These are phyloP conservation scores for Pseudochromis fuscus DNA, from an alignment of 2,797 vertebrate species.

Conservation along the genomic window DNA sequence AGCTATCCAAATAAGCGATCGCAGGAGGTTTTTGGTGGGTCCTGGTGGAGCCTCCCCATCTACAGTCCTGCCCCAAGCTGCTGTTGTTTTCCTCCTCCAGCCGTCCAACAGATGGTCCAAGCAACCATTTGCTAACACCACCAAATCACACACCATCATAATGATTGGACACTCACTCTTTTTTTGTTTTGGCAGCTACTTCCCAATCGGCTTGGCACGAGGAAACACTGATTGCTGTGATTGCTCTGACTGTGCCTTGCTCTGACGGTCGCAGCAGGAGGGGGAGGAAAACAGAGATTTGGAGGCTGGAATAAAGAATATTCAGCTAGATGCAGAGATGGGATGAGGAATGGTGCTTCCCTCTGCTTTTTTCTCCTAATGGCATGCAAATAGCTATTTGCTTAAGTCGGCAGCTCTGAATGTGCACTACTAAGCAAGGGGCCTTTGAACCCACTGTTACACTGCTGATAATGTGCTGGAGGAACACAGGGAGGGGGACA, in stretches of 20 bases:
- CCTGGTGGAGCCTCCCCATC: conserved; percentile 50
- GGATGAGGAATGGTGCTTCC: conserved; percentile 72
- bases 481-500: conserved; percentile 55
- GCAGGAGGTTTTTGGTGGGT: conserved; percentile 5
- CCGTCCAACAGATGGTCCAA: conserved; percentile 73
- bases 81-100: conserved; percentile 71
- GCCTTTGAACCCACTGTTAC: conserved; percentile 73
- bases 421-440: conserved; percentile 75
- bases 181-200: conserved; percentile 78
- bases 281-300: conserved; percentile 60
- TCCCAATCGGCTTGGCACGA: conserved; percentile 74
- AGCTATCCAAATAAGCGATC: conserved; percentile 51
- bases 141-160: conserved; percentile 63
- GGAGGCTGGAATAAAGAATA: conserved; percentile 64
- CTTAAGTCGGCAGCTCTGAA: conserved; percentile 79
- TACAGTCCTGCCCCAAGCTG: conserved; percentile 54
- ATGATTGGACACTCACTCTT: conserved; percentile 76
- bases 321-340: conserved; percentile 67
- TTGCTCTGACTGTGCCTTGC: conserved; percentile 75
- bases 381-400: conserved; percentile 80
- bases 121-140: conserved; percentile 69
- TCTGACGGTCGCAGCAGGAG: conserved; percentile 72
- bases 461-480: conserved; percentile 69
- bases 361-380: conserved; percentile 69
- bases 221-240: conserved; percentile 79